Conservation (phyloP, 2,888 invertebrate species). For the Sminthurides aquaticus region DNA sequence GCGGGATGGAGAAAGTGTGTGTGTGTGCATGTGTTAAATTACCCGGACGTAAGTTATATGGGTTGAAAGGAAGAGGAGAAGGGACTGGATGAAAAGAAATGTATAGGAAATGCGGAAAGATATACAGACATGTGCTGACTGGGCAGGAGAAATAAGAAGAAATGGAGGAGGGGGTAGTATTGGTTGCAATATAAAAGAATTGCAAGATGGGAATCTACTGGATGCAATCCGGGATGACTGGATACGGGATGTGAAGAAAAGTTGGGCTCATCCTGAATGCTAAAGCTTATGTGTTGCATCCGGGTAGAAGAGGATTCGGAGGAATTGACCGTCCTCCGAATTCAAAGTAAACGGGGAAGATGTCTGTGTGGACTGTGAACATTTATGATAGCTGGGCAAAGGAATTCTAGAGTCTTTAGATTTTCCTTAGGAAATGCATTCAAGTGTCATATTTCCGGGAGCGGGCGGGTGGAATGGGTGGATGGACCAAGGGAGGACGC, state of each 20-base stretch:
- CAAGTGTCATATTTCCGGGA: background rate
- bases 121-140: background rate
- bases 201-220: background rate
- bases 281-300: background rate
- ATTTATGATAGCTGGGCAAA: too few relatives aligned
- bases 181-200: background rate
- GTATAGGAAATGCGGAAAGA: background rate
- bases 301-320: too few relatives aligned
- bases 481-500: too few relatives aligned
- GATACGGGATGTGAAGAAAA: too few relatives aligned
- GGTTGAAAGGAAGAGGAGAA: too few relatives aligned
- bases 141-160: background rate
- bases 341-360: too few relatives aligned
- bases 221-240: background rate
- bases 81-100: too few relatives aligned
- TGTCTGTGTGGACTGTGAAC: too few relatives aligned
- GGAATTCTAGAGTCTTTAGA: background rate
- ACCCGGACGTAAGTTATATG: background rate
- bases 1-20: background rate
- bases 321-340: too few relatives aligned
- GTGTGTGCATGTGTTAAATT: constrained; percentile 1
- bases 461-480: too few relatives aligned
- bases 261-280: background rate
- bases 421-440: background rate
- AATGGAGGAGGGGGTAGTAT: background rate